Conservation (phyloP, 2,888 invertebrate species). For the Hypomecis punctinalis region DNA sequence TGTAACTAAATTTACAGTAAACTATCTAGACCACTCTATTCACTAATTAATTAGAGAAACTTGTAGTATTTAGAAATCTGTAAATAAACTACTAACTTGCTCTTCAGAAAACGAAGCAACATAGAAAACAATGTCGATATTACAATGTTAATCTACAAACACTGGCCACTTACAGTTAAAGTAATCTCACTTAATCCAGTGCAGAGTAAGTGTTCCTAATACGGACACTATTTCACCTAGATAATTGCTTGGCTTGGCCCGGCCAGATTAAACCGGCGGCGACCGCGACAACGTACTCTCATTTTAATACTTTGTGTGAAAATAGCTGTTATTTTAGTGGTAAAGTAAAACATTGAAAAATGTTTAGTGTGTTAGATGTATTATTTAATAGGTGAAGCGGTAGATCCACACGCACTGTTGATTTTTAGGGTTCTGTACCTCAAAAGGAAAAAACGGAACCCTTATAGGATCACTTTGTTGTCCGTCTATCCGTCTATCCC, state of each 20-base stretch:
- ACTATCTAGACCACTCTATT: no score
- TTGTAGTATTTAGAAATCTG: no score
- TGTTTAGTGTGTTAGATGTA: neutral
- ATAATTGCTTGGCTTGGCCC: constrained; percentile 77
- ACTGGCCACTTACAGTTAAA: constrained; percentile 70
- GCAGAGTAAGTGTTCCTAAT: constrained; percentile 78
- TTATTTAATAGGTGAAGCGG: neutral
- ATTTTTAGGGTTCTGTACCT: no score
- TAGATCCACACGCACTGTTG: no score
- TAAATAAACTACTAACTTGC: no score
- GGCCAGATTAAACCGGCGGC: constrained; percentile 58
- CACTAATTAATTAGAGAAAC: no score
- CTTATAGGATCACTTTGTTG: no score
- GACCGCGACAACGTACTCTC: constrained; percentile 57
- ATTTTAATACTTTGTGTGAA: constrained; percentile 50
- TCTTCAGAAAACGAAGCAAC: neutral
- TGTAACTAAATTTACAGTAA: no score
- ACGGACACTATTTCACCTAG: constrained; percentile 78
- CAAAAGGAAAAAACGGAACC: no score
- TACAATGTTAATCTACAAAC: constrained; percentile 59
- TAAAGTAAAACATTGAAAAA: neutral
- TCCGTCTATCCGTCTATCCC: no score
- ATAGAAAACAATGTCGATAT: constrained; percentile 31
- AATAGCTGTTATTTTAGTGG: constrained; percentile 15
- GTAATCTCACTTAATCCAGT: constrained; percentile 75